A percentile compares a stretch with the other conserved stretches of the same genome.
phyloP scores from a whole-genome alignment of 2,113 vertebrate genomes.

The Spea multiplicata region DNA sequence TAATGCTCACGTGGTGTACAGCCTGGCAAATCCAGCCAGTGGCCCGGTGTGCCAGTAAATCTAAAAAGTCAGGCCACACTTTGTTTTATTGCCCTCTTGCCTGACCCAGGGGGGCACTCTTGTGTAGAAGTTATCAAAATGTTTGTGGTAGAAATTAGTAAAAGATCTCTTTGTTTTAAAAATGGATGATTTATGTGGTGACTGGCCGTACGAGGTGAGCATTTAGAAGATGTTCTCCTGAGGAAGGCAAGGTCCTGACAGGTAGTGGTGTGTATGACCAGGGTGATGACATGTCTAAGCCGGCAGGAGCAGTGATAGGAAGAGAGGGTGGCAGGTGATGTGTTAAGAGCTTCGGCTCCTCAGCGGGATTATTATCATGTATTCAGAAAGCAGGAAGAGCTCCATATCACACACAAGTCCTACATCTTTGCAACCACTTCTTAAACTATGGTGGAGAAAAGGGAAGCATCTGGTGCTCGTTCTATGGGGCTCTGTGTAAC shows the following conservation, averaged over 20 bases:
- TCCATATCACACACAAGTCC: neutral
- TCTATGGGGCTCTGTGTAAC: neutral
- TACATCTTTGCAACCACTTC: neutral
- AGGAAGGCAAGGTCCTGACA: slow-evolving; percentile 35
- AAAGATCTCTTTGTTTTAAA: neutral
- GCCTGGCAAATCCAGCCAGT: too few species aligned
- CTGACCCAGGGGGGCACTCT: neutral
- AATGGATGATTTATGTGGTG: neutral
- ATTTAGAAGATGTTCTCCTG: slow-evolving; percentile 14
- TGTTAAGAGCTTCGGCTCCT: slow-evolving; percentile 45
- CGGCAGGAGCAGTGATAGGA: slow-evolving; percentile 46
- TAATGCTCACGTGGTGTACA: too few species aligned
- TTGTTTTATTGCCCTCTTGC: too few species aligned
- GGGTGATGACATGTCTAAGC: slow-evolving; percentile 51
- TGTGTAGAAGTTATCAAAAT: neutral
- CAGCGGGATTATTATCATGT: slow-evolving; percentile 26
- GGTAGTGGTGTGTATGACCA: slow-evolving; percentile 49
- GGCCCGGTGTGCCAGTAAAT: too few species aligned
- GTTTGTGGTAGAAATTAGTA: neutral
- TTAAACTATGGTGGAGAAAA: neutral
- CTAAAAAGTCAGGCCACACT: too few species aligned
- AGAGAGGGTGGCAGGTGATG: slow-evolving; percentile 50
- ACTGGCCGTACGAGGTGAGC: slow-evolving; percentile 16
- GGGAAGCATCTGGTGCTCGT: neutral
- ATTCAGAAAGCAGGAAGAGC: neutral